Evolutionary conservation across 2,113 vertebrate genomes (phyloP), one percentile per base, ranked within the genome.

Genomic region (Phyllostomus hastatus): DNA sequence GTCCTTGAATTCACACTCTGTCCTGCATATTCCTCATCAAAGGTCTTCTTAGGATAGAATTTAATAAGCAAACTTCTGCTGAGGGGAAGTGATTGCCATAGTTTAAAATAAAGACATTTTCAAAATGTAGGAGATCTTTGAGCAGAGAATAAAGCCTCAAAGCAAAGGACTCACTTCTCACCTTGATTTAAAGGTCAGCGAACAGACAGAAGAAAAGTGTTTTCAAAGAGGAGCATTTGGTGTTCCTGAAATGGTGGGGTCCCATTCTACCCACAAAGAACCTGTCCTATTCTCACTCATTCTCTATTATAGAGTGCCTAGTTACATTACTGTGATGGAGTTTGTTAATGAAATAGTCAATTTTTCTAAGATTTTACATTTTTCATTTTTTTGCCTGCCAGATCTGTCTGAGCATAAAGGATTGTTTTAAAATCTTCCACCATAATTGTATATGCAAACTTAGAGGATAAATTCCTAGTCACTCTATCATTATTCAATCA

Each of bases 71-170:
- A 38, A 26, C 11, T 64, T 88, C 64, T 87, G 35, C 41, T 67
- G 19, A 50, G 14, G 59, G 82, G 50, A 90, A 75, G n/a, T 66
- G 46, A 94, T 70, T 11, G 5, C 72, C 20, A 66, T 9, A 43
- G 46, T 81, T 88, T 88, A 85, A 94, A 93, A 92, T 92, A 66
- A 88, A 95, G 57, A 85, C 4, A 14, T 86, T n/a, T 38, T 70
- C 11, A 54, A 95, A 78, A 85, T 31, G 54, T 75, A n/a, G 76
- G 54, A 90, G 50, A n/a, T 64, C 61, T 94, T 35, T 92, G 70
- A 96, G 88, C 38, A 35, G 50, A 79, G 46, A 80, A 81, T 72
- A 94, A 87, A 84, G 41, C 38, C 48, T 66, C 81, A 91, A 24
- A 70, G 43, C 57, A 76, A 54, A 76, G 35, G 59, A 84, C 43